Evolutionary conservation across 2,113 vertebrate species (phyloP), one percentile per base, ranked within the genome.

Genomic region (Chascanopsetta lugubris): DNA sequence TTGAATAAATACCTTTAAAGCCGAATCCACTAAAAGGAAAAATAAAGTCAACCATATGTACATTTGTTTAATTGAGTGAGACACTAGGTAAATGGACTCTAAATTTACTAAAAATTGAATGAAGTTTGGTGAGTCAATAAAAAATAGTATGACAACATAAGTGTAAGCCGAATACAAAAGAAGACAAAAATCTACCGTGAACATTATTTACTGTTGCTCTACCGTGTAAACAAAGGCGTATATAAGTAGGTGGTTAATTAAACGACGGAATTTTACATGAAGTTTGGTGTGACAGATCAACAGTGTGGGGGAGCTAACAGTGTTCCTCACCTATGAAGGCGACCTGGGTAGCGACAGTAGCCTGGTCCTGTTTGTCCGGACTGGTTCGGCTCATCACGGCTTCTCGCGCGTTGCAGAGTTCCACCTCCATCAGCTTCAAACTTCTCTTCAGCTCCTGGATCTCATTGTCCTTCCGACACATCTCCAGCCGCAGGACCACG

Each of bases 371-470:
- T 4, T 22, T 32, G 15, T 68, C 67, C 18, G 58, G 56, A 1
- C 42, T 18, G 0, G 10, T 3, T 38, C 49, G 58, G n/a, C 6
- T 62, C 1, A 34, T n/a, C 0, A 48, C 38, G 3, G 66, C 71
- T 29, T 80, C 79, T 2, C 58, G 66, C 6, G 75, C 81, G 22
- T 71, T 55, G 13, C 48, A 38, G 29, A 88, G 77, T 11, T 86
- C 75, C 22, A 7, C 61, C 26, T 88, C 80, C 57, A 76, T 73
- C 51, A 45, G 9, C 55, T 72, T 63, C 47, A 92, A 43, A 38
- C 75, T 87, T 22, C 57, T 75, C 18, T 62, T 77, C 6, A 92
- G 82, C 42, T 85, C 72, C 64, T 81, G 85, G 0, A 91, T 89
- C 80, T 92, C 87, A 0, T 13, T 40, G 40, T 88, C 87, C 29